Evolutionary conservation across 2,888 invertebrate genomes (phyloP), one percentile per base, ranked within the genome.

Genomic region (Acanthosepion esculentum): DNA sequence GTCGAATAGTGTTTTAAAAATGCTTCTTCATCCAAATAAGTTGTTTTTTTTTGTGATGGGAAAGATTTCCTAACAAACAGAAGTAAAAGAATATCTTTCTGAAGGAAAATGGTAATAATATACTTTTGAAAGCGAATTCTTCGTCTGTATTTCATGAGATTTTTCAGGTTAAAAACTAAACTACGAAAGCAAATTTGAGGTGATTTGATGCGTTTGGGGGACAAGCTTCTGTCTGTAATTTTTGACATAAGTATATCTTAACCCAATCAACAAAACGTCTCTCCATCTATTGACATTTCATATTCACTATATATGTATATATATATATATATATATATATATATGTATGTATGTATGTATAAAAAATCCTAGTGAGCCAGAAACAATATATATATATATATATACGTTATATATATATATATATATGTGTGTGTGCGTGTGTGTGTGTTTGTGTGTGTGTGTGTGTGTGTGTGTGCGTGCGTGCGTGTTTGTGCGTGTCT

Each of bases 401-500:
- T 64, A 64, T 78, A 78, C n/a, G n/a, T n/a, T 78, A 78, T 78
- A 78, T 78, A 78, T 78, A 78, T 78, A 78, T 78, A 78, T 78
- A 29, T 78, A 8, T 78, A n/a, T n/a, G 0, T 59, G 20, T 59
- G 20, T 64, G 26, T 64, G 29, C 29, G 8, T 64, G 8, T 64
- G 29, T 64, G 8, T 23, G 7, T 64, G 29, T 29, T 7, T 23
- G 8, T 64, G 4, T 26, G 29, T 64, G 8, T 64, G 8, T 64
- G 29, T 5, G 29, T 64, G 29, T 64, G 29, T 64, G 29, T 26
- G 26, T 26, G 2, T 64, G 0, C 29, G 23, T 64, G 64, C 29
- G 26, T 64, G 64, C 7, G 1, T 64, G 23, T 64, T 3, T 26
- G 23, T 64, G 23, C 4, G 23, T 64, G 23, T 64, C 3, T 64